Base-by-base conservation (phyloP, 2,888 invertebrate genomes). In the Sarcophaga variegata region DNA sequence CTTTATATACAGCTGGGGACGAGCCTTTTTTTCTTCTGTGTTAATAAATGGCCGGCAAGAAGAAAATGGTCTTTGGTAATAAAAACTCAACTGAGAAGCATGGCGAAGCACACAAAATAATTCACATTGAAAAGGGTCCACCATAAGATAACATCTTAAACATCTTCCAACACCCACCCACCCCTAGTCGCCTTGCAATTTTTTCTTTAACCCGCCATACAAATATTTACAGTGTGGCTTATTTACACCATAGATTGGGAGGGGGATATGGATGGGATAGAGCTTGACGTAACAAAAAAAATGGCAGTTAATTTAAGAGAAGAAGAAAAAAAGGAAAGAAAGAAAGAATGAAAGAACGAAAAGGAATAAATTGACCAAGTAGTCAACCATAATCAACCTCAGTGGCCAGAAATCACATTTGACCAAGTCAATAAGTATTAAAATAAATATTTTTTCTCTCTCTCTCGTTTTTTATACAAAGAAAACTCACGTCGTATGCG, bases 351-450 rank as follows among this genome's bases (percentile, higher is more conserved):
- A 54, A 54, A 1, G 54, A 76, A 22, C 22, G 22, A 22, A 82
- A 78, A 77, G 64, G n/a, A 27, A 87, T 81, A 84, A 87, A 87
- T 84, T 87, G 87, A 87, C 87, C 87, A 87, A 84, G 79, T 81
- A 84, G 90, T 89, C 90, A 90, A 91, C 92, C 91, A 91, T 91
- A 91, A 91, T 91, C 92, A 91, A 91, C 91, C 92, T 91, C 90
- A 90, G 92, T 91, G 91, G 92, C 92, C 91, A 88, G 90, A 90
- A 91, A 91, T 92, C 91, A 91, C 92, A 91, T 91, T 91, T 91
- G 87, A 76, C 71, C 85, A 82, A 87, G 85, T 85, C 85, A 84
- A 87, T 87, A 87, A 87, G 81, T 85, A 85, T 81, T 69, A 82
- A 82, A 87, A 81, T 81, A 87, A 87, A 87, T 84, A 87, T 87